A percentile compares a stretch with the other conserved stretches of the same genome.
Evolutionary conservation across 2,888 invertebrate species (phyloP).

Genomic region (Bembecia ichneumoniformis): DNA sequence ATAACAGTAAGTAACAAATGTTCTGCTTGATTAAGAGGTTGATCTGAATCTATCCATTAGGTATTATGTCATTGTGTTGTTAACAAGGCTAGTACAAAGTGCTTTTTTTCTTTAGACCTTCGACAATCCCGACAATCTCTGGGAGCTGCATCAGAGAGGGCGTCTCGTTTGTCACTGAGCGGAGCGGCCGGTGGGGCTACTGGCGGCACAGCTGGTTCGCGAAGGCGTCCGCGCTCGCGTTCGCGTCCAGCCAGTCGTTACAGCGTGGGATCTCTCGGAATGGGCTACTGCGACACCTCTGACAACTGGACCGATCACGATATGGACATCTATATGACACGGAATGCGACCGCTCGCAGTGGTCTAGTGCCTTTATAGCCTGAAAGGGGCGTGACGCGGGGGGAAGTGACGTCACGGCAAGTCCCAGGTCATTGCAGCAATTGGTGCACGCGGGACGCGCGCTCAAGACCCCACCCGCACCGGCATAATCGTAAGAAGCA

Average conservation of each 20-base stretch:
- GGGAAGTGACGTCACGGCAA: conserved; percentile 23
- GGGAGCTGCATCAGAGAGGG: conserved; percentile 85
- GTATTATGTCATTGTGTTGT: too few species aligned
- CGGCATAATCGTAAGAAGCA: conserved; percentile 12
- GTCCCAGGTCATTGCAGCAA: conserved; percentile 25
- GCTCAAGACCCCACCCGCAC: conserved; percentile 11
- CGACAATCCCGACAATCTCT: conserved; percentile 89
- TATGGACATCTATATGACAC: conserved; percentile 95
- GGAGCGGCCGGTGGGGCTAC: conserved; percentile 76
- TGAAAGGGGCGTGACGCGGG: conserved; percentile 21
- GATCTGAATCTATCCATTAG: neutral
- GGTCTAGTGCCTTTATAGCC: conserved; percentile 86
- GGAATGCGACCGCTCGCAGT: conserved; percentile 89
- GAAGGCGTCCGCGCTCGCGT: conserved; percentile 83
- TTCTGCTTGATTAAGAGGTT: neutral
- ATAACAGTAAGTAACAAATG: too few species aligned
- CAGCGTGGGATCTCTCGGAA: conserved; percentile 84
- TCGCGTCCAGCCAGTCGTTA: conserved; percentile 86
- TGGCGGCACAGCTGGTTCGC: conserved; percentile 74
- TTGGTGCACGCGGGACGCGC: conserved; percentile 34
- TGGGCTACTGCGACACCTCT: conserved; percentile 90
- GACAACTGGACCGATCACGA: conserved; percentile 96
- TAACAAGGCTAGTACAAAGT: neutral
- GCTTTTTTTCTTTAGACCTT: conserved; percentile 74
- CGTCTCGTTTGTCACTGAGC: conserved; percentile 82